A percentile compares a stretch with the other conserved stretches of the same genome.
Conservation (phyloP, 2,113 vertebrate species). For the Tor tambroides region DNA sequence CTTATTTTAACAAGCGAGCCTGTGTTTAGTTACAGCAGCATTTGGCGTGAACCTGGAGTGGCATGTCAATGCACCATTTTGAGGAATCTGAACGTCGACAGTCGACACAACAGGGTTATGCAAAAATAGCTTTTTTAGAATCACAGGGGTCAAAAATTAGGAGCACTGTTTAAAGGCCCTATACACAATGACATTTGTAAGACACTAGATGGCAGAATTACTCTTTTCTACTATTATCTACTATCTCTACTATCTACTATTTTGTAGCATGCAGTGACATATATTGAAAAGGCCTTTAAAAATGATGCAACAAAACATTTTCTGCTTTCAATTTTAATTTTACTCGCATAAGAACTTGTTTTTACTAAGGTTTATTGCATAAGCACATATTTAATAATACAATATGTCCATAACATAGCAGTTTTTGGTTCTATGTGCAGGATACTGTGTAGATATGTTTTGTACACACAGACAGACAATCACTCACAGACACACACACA, state of each 20-base stretch:
- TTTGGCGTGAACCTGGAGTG: neutral
- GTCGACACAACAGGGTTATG: neutral
- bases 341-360: neutral
- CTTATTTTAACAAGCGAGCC: neutral
- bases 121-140: neutral
- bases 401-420: neutral
- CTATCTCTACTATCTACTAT: no score
- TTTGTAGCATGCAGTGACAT: neutral
- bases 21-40: neutral
- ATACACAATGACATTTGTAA: neutral
- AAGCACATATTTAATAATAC: neutral
- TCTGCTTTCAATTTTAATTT: neutral
- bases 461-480: neutral
- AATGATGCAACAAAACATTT: neutral
- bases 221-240: no score
- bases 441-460: neutral
- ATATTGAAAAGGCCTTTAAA: neutral
- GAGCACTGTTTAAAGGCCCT: neutral
- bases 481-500: neutral
- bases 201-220: slow-evolving; percentile 5
- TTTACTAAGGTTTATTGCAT: neutral
- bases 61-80: neutral
- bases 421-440: neutral
- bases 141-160: neutral
- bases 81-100: neutral